Conservation (phyloP, 2,888 invertebrate species). For the Platynereis dumerilii region DNA sequence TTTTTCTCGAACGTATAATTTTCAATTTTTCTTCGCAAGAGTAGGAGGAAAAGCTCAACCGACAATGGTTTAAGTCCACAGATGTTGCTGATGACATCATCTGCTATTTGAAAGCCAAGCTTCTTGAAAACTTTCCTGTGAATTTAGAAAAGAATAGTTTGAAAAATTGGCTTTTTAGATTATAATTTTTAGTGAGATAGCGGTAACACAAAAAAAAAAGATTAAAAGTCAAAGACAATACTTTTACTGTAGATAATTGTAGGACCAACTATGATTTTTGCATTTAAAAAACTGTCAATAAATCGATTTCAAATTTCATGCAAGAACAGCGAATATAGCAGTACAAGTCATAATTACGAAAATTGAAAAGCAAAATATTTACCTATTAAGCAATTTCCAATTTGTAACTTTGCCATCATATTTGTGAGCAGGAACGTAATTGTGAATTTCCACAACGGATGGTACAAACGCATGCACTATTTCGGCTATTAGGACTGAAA, state of each 20-base stretch:
- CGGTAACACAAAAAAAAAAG: not conserved
- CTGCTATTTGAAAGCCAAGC: conserved; percentile 38
- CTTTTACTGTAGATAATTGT: not conserved
- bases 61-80: conserved; percentile 33
- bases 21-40: conserved; percentile 30
- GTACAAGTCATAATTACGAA: too few relatives aligned
- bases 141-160: conserved; percentile 3
- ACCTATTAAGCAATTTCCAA: conserved; percentile 63
- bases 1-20: conserved; percentile 13
- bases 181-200: too few relatives aligned
- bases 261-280: too few relatives aligned
- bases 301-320: too few relatives aligned
- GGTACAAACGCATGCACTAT: conserved; percentile 61
- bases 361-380: conserved; percentile 12
- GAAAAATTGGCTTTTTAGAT: too few relatives aligned
- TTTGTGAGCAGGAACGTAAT: conserved; percentile 55
- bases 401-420: conserved; percentile 61
- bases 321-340: too few relatives aligned
- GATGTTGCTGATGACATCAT: conserved; percentile 39
- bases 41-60: conserved; percentile 37
- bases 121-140: conserved; percentile 41
- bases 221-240: not conserved
- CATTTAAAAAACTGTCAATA: too few relatives aligned
- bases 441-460: conserved; percentile 58
- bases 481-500: conserved; percentile 62